phyloP scores from a whole-genome alignment of 2,797 vertebrate species.

The Poecile montanus region DNA sequence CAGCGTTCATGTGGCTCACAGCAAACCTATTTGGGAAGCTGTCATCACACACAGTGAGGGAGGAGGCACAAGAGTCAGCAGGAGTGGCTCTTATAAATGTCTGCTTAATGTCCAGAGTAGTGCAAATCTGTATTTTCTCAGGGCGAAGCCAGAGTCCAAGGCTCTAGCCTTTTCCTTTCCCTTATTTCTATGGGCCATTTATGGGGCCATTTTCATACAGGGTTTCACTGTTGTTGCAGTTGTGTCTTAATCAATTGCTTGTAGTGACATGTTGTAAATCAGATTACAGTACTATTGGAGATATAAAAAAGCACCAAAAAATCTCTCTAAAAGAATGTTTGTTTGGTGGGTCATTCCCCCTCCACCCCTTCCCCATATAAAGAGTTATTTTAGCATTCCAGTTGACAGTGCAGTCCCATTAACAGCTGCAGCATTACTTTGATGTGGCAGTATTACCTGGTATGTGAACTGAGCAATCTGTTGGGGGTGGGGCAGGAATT shows the following conservation, averaged over 20 bases:
- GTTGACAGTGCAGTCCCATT: neutral
- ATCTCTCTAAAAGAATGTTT: neutral
- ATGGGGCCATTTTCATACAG: fast-evolving
- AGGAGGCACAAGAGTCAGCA: neutral
- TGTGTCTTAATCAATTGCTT: neutral
- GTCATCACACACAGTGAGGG: neutral
- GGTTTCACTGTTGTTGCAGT: neutral
- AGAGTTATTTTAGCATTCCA: neutral
- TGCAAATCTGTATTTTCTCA: neutral
- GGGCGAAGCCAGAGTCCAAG: neutral
- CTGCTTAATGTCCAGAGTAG: neutral
- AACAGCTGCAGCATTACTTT: slow-evolving; percentile 17
- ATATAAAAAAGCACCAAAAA: neutral
- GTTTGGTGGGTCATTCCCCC: neutral
- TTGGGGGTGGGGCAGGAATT: slow-evolving; percentile 12
- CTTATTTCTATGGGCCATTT: neutral
- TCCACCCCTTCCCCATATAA: neutral
- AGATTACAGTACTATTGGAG: neutral
- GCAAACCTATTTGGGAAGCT: neutral
- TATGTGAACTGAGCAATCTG: slow-evolving; percentile 15
- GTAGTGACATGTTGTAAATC: neutral
- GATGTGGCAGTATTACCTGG: neutral
- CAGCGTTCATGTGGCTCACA: neutral
- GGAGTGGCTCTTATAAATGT: neutral
- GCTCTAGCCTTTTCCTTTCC: neutral